phyloP scores from a whole-genome alignment of 2,113 vertebrate genomes.

The Perca flavescens region DNA sequence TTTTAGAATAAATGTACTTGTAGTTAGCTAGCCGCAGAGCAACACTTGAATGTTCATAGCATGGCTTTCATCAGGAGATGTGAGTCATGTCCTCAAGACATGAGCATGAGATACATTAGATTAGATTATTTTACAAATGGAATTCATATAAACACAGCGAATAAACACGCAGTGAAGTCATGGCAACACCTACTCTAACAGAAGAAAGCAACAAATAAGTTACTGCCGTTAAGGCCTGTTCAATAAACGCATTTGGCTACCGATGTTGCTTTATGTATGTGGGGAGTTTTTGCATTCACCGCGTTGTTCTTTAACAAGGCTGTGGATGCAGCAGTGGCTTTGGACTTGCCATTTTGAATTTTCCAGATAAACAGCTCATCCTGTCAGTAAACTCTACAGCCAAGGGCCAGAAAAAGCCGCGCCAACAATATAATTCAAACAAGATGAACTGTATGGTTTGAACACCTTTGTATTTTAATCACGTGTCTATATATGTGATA shows the following conservation, averaged over 20 bases:
- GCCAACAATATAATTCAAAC: not conserved
- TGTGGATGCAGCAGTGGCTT: no score
- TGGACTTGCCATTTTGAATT: no score
- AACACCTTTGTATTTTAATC: not conserved
- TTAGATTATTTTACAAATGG: not conserved
- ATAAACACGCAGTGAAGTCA: not conserved
- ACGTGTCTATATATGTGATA: not conserved
- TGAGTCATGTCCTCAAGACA: not conserved
- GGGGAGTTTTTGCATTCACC: no score
- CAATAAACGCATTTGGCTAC: no score
- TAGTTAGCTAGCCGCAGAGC: not conserved
- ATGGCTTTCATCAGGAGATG: conserved; percentile 15
- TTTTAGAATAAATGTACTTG: not conserved
- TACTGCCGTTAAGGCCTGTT: no score
- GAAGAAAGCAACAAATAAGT: not conserved
- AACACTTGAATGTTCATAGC: not conserved
- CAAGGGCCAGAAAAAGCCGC: not conserved
- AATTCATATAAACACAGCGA: not conserved
- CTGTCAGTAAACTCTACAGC: no score
- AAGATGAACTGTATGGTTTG: not conserved
- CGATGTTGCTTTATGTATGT: no score
- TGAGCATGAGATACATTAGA: not conserved
- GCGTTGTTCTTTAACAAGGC: no score
- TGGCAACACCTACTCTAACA: not conserved
- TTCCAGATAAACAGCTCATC: no score